Evolutionary conservation across 2,113 vertebrate genomes (phyloP).

Genomic region (Pogonocichla stellata): DNA sequence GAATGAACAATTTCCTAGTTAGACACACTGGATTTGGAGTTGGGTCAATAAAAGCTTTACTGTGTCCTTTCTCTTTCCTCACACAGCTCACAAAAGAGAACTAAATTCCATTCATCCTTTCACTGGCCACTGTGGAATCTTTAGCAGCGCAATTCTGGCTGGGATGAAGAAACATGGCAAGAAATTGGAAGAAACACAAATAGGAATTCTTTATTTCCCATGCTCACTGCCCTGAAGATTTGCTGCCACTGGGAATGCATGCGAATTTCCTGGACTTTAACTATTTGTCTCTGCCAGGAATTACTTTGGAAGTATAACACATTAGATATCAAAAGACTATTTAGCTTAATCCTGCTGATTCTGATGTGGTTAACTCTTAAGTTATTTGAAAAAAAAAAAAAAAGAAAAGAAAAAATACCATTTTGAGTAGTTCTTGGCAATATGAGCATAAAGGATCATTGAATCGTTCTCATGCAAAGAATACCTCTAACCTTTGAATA

Average conservation of each 20-base stretch:
- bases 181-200: constrained; percentile 74
- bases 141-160: constrained; percentile 71
- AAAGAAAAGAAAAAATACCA: background rate
- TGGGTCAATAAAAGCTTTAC: constrained; percentile 83
- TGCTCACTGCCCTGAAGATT: constrained; percentile 56
- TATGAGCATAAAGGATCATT: constrained; percentile 29
- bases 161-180: constrained; percentile 73
- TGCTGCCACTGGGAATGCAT: constrained; percentile 57
- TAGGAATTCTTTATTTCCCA: constrained; percentile 72
- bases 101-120: constrained; percentile 81
- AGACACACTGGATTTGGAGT: constrained; percentile 81
- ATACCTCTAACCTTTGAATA: background rate
- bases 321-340: constrained; percentile 50
- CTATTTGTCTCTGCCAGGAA: constrained; percentile 41
- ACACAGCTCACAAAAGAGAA: constrained; percentile 77
- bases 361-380: constrained; percentile 45
- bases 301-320: constrained; percentile 40
- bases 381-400: background rate
- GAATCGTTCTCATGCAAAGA: constrained; percentile 16
- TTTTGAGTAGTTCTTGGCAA: constrained; percentile 38
- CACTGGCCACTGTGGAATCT: constrained; percentile 76
- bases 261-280: constrained; percentile 67
- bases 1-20: constrained; percentile 82
- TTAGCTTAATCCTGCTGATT: constrained; percentile 60
- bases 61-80: constrained; percentile 77